Conservation (phyloP, 1,140 invertebrate genomes). For the Tetraneura akinire region DNA sequence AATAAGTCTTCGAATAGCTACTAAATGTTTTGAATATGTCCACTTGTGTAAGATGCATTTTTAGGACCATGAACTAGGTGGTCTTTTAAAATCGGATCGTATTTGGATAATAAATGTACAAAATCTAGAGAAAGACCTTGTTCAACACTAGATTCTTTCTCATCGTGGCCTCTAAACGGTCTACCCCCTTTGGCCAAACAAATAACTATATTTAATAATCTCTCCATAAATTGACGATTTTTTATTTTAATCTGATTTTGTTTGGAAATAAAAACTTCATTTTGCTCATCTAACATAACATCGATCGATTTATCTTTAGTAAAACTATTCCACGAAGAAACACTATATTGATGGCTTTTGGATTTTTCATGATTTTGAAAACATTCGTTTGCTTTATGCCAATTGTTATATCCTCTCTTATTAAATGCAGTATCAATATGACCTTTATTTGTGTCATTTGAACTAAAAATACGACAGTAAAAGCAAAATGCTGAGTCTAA, state of each 20-base stretch:
- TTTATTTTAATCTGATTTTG: conserved; percentile 26
- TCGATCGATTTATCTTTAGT: not conserved
- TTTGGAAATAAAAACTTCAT: not conserved
- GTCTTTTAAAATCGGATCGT: conserved; percentile 42
- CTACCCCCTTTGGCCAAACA: conserved; percentile 22
- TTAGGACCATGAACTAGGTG: conserved; percentile 7
- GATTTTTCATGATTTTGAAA: not conserved
- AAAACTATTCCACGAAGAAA: conserved; percentile 22
- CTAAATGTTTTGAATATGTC: conserved; percentile 50
- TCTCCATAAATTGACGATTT: conserved; percentile 19
- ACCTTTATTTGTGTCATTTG: not conserved
- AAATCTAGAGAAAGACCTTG: conserved; percentile 30
- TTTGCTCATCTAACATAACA: conserved; percentile 9
- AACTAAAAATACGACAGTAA: conserved; percentile 18
- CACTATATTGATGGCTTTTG: not conserved
- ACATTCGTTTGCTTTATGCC: conserved; percentile 16
- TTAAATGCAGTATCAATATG: conserved; percentile 15
- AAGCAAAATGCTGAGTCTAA: conserved; percentile 10
- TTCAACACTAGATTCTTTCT: not conserved
- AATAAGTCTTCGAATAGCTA: no score
- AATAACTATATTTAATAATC: conserved; percentile 33
- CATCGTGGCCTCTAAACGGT: conserved; percentile 27
- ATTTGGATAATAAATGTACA: conserved; percentile 32
- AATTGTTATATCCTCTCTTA: conserved; percentile 6
- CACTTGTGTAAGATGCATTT: conserved; percentile 41